Evolutionary conservation across 2,888 invertebrate genomes (phyloP).

Genomic region (Oeneis ivallda): DNA sequence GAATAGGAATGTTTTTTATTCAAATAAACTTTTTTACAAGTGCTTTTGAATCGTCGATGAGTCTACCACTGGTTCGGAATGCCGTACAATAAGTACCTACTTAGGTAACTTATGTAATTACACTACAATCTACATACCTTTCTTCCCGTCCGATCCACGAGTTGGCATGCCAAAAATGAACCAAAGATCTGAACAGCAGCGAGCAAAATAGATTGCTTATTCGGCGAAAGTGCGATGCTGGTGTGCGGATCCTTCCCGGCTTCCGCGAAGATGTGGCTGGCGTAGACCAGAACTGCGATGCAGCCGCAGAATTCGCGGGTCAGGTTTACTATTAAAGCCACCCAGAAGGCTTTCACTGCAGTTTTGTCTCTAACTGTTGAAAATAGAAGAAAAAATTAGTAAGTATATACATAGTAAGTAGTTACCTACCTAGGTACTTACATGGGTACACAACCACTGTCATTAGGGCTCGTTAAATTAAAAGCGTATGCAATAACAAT

Average conservation of each 20-base stretch:
- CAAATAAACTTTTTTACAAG: no score
- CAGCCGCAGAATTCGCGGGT: slow-evolving; percentile 75
- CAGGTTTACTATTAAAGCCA: slow-evolving; percentile 70
- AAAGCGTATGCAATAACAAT: no score
- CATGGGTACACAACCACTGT: background rate
- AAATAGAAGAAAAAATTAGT: background rate
- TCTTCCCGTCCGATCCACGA: slow-evolving; percentile 68
- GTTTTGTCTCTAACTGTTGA: slow-evolving; percentile 65
- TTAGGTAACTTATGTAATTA: no score
- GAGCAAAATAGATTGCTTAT: slow-evolving; percentile 71
- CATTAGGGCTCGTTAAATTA: no score
- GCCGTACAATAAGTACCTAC: no score
- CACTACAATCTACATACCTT: slow-evolving; percentile 66
- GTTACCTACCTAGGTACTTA: no score
- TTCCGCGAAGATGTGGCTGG: slow-evolving; percentile 71
- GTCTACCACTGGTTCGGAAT: no score
- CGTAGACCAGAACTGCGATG: slow-evolving; percentile 72
- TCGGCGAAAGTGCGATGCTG: slow-evolving; percentile 64
- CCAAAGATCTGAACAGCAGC: slow-evolving; percentile 72
- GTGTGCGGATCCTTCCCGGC: slow-evolving; percentile 57
- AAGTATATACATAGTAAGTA: background rate
- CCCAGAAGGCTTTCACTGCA: slow-evolving; percentile 72
- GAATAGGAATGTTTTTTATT: no score
- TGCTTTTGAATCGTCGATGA: no score
- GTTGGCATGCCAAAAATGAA: slow-evolving; percentile 72